These are phyloP conservation scores for Cecidostiba fungosa DNA, from an alignment of 2,888 invertebrate genomes.

Conservation along the genomic window DNA sequence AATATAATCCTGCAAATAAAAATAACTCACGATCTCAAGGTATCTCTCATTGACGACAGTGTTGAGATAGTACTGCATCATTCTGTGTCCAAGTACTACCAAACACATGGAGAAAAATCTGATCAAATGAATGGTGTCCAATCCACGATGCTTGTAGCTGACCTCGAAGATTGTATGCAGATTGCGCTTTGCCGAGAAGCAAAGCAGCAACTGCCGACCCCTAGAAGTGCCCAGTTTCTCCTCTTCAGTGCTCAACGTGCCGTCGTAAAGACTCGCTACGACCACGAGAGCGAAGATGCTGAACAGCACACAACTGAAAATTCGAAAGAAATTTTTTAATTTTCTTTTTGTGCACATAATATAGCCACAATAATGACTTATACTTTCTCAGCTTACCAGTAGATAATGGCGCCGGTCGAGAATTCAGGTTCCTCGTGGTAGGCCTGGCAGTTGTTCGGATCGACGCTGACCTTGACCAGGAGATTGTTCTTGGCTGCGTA, in stretches of 20 bases:
- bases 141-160: slow-evolving; percentile 68
- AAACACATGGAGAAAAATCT: slow-evolving; percentile 67
- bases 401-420: slow-evolving; percentile 65
- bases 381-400: slow-evolving; percentile 64
- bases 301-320: slow-evolving; percentile 24
- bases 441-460: slow-evolving; percentile 68
- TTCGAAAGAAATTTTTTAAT: not conserved
- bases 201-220: slow-evolving; percentile 67
- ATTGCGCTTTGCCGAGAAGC: slow-evolving; percentile 72
- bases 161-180: slow-evolving; percentile 67
- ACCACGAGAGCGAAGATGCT: slow-evolving; percentile 38
- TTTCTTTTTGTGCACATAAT: not conserved
- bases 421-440: slow-evolving; percentile 66
- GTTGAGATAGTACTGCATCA: slow-evolving; percentile 67
- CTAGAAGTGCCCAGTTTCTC: slow-evolving; percentile 5
- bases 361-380: slow-evolving; percentile 23
- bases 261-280: slow-evolving; percentile 53
- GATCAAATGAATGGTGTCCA: slow-evolving; percentile 71
- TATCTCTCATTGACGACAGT: slow-evolving; percentile 44
- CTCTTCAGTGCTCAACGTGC: slow-evolving; percentile 45
- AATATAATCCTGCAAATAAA: not conserved
- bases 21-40: slow-evolving; percentile 52
- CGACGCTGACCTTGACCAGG: slow-evolving; percentile 65
- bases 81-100: slow-evolving; percentile 69
- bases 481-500: slow-evolving; percentile 72